Evolutionary conservation across 23 tunicate genomes (phyloP), one percentile per base, ranked within the genome.

Genomic region (Styela clava): DNA sequence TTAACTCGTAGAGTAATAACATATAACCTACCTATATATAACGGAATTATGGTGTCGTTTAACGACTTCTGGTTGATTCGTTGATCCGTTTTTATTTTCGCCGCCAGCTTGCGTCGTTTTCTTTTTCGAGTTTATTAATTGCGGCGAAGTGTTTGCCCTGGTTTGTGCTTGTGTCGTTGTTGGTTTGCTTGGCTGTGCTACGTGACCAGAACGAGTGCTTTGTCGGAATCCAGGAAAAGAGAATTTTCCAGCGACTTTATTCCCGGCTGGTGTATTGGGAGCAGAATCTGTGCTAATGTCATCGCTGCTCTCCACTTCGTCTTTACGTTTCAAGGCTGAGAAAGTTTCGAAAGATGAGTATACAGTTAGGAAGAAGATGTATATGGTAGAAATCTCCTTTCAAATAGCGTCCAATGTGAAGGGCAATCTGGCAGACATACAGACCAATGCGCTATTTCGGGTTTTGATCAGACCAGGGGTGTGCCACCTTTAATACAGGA

Each of bases 211-310:
- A 21, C 81, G 81, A 21, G 64, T 76, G 24, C 65, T 76, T 76
- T 76, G 81, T 12, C 76, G 16, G 56, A 64, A 64, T 63, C 74
- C 21, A 18, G 92, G 92, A 69, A 83, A 88, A 23, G 92, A 88
- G 56, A 88, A 88, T 69, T 88, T 88, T 35, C 80, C 78, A 2
- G 71, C 12, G n/a, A 27, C 81, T 76, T 76, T 76, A 0, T 16
- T 21, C 19, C 68, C 77, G 23, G 92, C 35, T 23, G 92, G 92
- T 52, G 92, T 88, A 79, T 83, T 88, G 28, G 92, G 92, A 19
- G 69, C 82, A 2, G 92, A 88, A 69, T 88, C 92, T 0, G 92
- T 74, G 65, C 86, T 82, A 27, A 88, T 64, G 30, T 88, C 92
- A 77, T 88, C 92, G 36, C 86, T 88, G 31, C 80, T 33, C 74